Percentiles rank a stretch among this genome's conserved stretches.
Evolutionary conservation across 1,140 invertebrate species (phyloP).

Genomic region (Sitobion miscanthi): DNA sequence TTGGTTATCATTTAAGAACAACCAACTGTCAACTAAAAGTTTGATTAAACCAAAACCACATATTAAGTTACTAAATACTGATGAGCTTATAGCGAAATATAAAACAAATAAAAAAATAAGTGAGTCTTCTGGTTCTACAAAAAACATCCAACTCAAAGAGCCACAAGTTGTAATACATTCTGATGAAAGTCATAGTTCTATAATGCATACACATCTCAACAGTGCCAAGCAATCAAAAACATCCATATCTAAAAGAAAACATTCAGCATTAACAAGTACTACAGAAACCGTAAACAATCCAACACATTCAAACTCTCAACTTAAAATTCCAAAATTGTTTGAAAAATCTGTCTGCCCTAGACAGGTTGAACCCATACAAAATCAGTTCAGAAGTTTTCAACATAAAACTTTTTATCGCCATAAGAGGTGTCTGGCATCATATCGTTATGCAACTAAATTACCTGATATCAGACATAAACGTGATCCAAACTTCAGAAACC

Average conservation of each 20-base stretch:
- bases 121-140: background rate
- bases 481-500: background rate
- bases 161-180: too few species aligned
- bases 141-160: background rate
- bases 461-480: background rate
- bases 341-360: background rate
- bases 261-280: background rate
- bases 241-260: background rate
- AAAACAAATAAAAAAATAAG: background rate
- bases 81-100: background rate
- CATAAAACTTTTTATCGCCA: constrained; percentile 23
- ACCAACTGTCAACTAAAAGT: background rate
- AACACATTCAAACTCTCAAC: too few species aligned
- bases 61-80: background rate
- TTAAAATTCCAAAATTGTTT: background rate
- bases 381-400: constrained; percentile 50
- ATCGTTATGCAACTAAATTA: background rate
- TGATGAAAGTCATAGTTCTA: background rate
- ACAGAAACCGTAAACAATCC: too few species aligned
- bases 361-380: constrained; percentile 35
- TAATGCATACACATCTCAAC: background rate
- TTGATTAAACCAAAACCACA: constrained; percentile 8
- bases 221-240: background rate
- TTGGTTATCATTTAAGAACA: constrained; percentile 40
- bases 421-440: background rate